Evolutionary conservation across 1,140 invertebrate genomes (phyloP).

Genomic region (Araneus ventricosus): DNA sequence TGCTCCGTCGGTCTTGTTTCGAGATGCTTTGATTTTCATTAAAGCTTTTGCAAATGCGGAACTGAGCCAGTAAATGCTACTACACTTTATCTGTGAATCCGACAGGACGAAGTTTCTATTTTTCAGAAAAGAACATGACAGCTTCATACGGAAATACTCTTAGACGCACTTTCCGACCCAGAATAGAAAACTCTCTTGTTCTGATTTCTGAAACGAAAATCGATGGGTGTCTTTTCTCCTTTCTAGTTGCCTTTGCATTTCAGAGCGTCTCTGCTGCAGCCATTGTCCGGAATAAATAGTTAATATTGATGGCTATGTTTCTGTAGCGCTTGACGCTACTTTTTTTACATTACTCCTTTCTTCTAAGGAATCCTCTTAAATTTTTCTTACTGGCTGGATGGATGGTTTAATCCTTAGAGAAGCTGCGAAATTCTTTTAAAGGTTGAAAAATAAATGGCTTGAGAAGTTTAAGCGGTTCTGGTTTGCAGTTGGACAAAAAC

Average conservation of each 20-base stretch:
- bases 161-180: background rate
- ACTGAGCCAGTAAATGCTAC: too few species aligned
- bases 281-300: background rate
- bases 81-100: too few species aligned
- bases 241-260: background rate
- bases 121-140: background rate
- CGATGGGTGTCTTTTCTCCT: background rate
- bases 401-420: too few species aligned
- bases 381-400: too few species aligned
- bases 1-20: too few species aligned
- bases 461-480: too few species aligned
- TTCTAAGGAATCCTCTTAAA: background rate
- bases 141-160: background rate
- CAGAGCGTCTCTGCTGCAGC: background rate
- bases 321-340: background rate
- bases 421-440: too few species aligned
- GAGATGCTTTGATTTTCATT: too few species aligned
- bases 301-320: background rate
- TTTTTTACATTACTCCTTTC: background rate
- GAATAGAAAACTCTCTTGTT: background rate
- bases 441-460: too few species aligned
- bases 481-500: too few species aligned
- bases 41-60: too few species aligned
- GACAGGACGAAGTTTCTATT: too few species aligned
- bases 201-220: background rate